Base-by-base conservation (phyloP, 1,140 invertebrate species). In the Psilanteris sp. region DNA sequence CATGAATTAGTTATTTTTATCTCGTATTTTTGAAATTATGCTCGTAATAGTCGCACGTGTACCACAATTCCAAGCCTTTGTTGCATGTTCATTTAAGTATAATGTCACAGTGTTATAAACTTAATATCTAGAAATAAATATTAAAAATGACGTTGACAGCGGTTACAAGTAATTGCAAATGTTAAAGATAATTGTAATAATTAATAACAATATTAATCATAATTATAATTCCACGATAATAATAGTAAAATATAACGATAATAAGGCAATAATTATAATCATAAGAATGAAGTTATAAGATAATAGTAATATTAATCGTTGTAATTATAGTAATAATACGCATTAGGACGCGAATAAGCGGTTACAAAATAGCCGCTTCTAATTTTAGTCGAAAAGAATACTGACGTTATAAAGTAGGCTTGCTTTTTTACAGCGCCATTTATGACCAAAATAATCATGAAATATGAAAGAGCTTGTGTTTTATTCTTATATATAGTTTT, bases 61-160 rank as follows among this genome's bases (percentile, higher is more conserved):
- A 34, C 29, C 24, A 36, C n/a, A 16, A 46, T 37, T 55, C 26
- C 26, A 22, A 68, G 36, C 3, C 29, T 61, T 29, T 70, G 22
- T 48, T 50, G 43, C 9, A 50, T 41, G n/a, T 18, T 24, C 2
- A 15, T 24, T 72, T 66, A 73, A 73, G 70, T 64, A 72, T 71
- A 59, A 70, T 64, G 61, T 73, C 36, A 73, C 57, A 72, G 59
- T 66, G 52, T 57, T 43, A 44, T 50, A 66, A 43, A 36, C 48
- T 64, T 70, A 62, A 11, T 4, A 13, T 3, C 22, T 75, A 62
- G 3, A 64, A 70, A 76, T 76, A 70, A 76, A 70, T 70, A 74
- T 67, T 59, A 16, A 54, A 73, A 41, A 39, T 44, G 44, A 59
- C 13, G 27, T 39, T 16, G 44, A 46, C 31, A 37, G 46, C 9